Evolutionary conservation across 2,797 vertebrate species (phyloP).

Genomic region (Nannoperca australis): DNA sequence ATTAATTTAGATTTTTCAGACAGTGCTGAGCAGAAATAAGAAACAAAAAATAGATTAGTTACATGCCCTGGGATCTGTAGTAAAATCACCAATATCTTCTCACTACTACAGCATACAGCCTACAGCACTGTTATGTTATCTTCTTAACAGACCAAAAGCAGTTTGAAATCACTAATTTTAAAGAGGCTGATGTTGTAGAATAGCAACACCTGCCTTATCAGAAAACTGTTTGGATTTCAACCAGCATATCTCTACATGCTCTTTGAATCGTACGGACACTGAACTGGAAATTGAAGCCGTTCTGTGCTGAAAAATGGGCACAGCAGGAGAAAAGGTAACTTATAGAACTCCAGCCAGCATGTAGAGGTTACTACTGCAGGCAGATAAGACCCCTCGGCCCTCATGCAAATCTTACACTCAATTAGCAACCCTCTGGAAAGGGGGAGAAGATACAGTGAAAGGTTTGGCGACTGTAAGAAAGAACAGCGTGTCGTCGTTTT

Average conservation of each 20-base stretch:
- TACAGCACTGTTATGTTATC: background rate
- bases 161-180: conserved; percentile 20
- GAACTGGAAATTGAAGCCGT: conserved; percentile 24
- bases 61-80: conserved; percentile 29
- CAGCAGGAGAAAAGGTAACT: conserved; percentile 28
- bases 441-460: background rate
- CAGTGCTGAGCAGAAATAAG: conserved; percentile 35
- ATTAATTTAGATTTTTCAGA: conserved; percentile 51
- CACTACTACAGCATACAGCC: background rate
- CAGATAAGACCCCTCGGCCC: conserved; percentile 22
- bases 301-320: background rate
- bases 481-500: conserved; percentile 10
- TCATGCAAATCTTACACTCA: conserved; percentile 51
- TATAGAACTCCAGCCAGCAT: conserved; percentile 11
- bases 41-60: conserved; percentile 39
- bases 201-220: conserved; percentile 17
- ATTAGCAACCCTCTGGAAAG: conserved; percentile 36
- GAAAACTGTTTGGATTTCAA: conserved; percentile 22
- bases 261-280: background rate
- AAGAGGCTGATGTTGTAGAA: background rate
- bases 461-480: conserved; percentile 1
- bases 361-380: conserved; percentile 48
- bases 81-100: conserved; percentile 31
- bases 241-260: conserved; percentile 18
- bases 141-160: conserved; percentile 1